phyloP scores from a whole-genome alignment of 2,888 invertebrate species.

The Tenthredo notha region DNA sequence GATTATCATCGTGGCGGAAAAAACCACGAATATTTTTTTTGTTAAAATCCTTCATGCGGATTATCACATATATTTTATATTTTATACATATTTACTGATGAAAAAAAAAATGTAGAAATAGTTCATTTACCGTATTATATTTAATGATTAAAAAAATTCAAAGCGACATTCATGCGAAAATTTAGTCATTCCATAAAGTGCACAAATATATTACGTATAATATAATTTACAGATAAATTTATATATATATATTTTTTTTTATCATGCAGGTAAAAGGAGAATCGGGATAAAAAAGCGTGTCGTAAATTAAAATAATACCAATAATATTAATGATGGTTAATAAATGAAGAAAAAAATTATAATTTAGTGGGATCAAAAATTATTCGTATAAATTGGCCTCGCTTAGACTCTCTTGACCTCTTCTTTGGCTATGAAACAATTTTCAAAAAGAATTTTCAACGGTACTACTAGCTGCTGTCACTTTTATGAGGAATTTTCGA shows the following conservation, averaged over 20 bases:
- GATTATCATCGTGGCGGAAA: background rate
- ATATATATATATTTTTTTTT: background rate
- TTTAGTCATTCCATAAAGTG: slow-evolving; percentile 20
- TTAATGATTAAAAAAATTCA: background rate
- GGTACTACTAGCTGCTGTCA: background rate
- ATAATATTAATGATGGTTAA: background rate
- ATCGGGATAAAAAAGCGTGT: slow-evolving; percentile 26
- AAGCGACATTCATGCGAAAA: slow-evolving; percentile 18
- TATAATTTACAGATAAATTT: background rate
- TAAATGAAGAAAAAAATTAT: background rate
- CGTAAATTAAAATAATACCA: background rate
- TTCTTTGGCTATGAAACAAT: background rate
- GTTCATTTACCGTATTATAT: background rate
- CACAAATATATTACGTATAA: background rate
- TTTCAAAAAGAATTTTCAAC: background rate
- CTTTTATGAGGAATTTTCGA: background rate
- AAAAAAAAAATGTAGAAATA: background rate
- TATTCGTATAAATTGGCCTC: background rate
- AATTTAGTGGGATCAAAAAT: slow-evolving; percentile 12
- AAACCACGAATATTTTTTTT: slow-evolving; percentile 6
- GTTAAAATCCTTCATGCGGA: slow-evolving; percentile 33
- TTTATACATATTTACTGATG: background rate
- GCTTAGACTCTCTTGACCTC: background rate
- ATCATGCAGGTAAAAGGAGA: slow-evolving; percentile 30
- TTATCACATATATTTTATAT: background rate